A percentile compares a stretch with the other conserved stretches of the same genome.
Conservation (phyloP, 2,888 invertebrate genomes). For the Loripinus fragilis region DNA sequence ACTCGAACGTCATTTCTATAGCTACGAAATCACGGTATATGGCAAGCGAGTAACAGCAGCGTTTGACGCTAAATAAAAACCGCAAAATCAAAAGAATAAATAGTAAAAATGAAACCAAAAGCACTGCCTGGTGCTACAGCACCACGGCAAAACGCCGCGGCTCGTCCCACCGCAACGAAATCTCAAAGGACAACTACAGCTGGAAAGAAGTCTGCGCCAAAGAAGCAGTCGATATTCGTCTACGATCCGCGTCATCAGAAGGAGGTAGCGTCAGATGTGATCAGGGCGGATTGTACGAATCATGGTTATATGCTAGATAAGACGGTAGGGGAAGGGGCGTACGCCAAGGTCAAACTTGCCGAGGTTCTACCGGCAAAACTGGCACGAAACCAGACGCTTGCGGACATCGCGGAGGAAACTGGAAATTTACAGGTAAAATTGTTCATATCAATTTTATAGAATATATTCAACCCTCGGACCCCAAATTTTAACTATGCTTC, state of each 20-base stretch:
- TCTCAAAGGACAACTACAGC: background rate
- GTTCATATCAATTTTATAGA: too few relatives aligned
- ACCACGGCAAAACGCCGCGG: background rate
- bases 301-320: constrained; percentile 66
- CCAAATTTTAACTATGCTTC: too few relatives aligned
- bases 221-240: constrained; percentile 35
- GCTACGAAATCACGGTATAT: background rate
- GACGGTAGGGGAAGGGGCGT: constrained; percentile 67
- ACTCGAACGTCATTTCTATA: background rate
- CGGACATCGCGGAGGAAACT: constrained; percentile 46
- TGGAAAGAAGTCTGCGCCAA: background rate
- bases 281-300: constrained; percentile 63
- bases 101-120: background rate
- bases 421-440: constrained; percentile 45
- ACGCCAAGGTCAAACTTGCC: constrained; percentile 71
- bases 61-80: background rate
- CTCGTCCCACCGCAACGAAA: background rate
- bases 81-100: background rate
- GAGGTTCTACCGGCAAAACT: constrained; percentile 66
- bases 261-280: constrained; percentile 51
- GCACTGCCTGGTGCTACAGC: background rate
- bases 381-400: constrained; percentile 57
- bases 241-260: constrained; percentile 22
- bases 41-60: background rate
- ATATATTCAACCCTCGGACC: too few relatives aligned